Evolutionary conservation across 2,888 invertebrate genomes (phyloP).

Genomic region (Trichacis sp.): DNA sequence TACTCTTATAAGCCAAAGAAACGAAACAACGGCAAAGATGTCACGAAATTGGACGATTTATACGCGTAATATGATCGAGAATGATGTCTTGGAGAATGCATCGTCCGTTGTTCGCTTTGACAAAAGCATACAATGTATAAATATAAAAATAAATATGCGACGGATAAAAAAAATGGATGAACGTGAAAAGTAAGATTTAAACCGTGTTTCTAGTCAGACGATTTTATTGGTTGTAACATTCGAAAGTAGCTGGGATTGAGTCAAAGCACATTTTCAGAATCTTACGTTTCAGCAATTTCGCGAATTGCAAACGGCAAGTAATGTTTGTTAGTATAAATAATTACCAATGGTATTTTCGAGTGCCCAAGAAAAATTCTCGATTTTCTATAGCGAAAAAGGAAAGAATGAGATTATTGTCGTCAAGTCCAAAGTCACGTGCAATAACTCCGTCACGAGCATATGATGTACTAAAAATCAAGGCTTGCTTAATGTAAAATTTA

Average conservation of each 20-base stretch:
- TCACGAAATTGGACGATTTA: too few species aligned
- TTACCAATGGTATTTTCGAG: neutral
- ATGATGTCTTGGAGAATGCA: conserved; percentile 1
- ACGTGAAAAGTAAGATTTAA: conserved; percentile 5
- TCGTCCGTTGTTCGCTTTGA: conserved; percentile 6
- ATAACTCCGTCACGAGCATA: conserved; percentile 20
- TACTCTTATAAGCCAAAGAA: conserved; percentile 1
- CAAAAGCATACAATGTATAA: conserved; percentile 6
- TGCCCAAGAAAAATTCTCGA: neutral
- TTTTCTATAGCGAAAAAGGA: neutral
- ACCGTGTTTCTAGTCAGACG: neutral
- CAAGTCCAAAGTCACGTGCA: conserved; percentile 21
- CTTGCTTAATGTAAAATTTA: conserved; percentile 40
- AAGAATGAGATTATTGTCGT: too few species aligned
- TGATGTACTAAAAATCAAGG: conserved; percentile 18
- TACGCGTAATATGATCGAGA: too few species aligned
- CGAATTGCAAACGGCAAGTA: conserved; percentile 17
- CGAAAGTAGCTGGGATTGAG: neutral
- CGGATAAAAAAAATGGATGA: neutral
- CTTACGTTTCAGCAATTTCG: conserved; percentile 3
- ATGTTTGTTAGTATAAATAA: too few species aligned
- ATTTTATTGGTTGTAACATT: neutral
- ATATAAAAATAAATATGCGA: conserved; percentile 5
- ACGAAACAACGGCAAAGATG: neutral
- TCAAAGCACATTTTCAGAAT: neutral